Conservation (phyloP, 2,888 invertebrate genomes). For the Timema cristinae region DNA sequence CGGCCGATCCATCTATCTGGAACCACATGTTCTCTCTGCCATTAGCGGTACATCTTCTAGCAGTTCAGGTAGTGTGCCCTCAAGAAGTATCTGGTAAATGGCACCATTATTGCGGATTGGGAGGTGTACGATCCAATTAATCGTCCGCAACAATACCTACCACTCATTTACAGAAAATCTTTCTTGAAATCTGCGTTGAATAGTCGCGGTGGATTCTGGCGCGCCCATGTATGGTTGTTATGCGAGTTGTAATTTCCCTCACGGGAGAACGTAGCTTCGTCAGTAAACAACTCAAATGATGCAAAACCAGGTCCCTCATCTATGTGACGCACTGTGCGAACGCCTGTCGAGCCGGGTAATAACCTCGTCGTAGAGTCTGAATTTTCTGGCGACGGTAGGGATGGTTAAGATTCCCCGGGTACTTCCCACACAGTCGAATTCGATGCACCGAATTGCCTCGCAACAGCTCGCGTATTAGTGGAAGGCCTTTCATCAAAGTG, state of each 20-base stretch:
- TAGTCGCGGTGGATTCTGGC: neutral
- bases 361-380: too few relatives aligned
- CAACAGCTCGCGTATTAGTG: too few relatives aligned
- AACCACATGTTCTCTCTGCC: neutral
- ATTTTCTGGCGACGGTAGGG: neutral
- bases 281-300: neutral
- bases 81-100: neutral
- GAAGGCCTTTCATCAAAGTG: too few relatives aligned
- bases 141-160: neutral
- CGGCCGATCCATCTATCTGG: neutral
- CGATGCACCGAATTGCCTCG: too few relatives aligned
- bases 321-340: neutral
- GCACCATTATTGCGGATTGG: neutral
- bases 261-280: neutral
- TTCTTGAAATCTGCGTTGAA: neutral
- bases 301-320: neutral
- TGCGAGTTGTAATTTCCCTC: neutral
- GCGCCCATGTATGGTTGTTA: neutral
- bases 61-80: neutral
- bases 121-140: neutral
- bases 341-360: neutral
- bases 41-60: neutral
- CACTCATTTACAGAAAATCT: neutral
- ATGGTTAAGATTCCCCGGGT: neutral
- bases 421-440: neutral